Percentiles rank a stretch among this genome's conserved stretches.
These are phyloP conservation scores for Propithecus deckenii DNA, from an alignment of 2,797 vertebrate species.

Conservation along the genomic window DNA sequence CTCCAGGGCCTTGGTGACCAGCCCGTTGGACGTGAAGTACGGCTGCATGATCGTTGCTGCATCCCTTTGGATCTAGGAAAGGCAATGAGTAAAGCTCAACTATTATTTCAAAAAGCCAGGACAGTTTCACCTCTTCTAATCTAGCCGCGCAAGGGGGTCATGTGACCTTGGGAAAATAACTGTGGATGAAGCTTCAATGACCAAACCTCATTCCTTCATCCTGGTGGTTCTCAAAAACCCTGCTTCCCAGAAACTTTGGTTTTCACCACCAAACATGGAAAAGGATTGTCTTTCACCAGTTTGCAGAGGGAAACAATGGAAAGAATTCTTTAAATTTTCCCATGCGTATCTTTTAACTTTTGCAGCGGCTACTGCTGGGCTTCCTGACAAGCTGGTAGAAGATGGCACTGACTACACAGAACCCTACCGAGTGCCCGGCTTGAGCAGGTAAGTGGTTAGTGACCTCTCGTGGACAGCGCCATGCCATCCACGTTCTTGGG, in stretches of 20 bases:
- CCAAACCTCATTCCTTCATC: not conserved
- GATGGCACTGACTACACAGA: not conserved
- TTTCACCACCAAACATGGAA: fast-evolving
- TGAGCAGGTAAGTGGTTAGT: fast-evolving
- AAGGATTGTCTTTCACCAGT: not conserved
- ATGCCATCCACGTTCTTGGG: fast-evolving
- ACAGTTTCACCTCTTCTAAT: fast-evolving
- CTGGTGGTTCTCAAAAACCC: not conserved
- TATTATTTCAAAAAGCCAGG: fast-evolving
- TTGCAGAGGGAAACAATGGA: not conserved
- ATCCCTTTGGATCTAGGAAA: slow-evolving; percentile 95
- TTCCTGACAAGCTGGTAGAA: fast-evolving
- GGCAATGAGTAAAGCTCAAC: fast-evolving
- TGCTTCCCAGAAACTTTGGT: fast-evolving
- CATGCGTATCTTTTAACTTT: fast-evolving
- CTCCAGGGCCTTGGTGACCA: slow-evolving; percentile 98
- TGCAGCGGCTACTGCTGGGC: not conserved
- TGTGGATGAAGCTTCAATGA: not conserved
- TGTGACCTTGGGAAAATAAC: not conserved
- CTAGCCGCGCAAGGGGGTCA: fast-evolving
- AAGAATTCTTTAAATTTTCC: not conserved
- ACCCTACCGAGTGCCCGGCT: fast-evolving
- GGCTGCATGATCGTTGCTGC: slow-evolving; percentile 93
- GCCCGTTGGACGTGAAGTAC: slow-evolving; percentile 96
- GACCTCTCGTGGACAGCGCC: fast-evolving